A percentile compares a stretch with the other conserved stretches of the same genome.
These are phyloP conservation scores for Ramphastos sulfuratus DNA, from an alignment of 2,113 vertebrate species.

Conservation along the genomic window DNA sequence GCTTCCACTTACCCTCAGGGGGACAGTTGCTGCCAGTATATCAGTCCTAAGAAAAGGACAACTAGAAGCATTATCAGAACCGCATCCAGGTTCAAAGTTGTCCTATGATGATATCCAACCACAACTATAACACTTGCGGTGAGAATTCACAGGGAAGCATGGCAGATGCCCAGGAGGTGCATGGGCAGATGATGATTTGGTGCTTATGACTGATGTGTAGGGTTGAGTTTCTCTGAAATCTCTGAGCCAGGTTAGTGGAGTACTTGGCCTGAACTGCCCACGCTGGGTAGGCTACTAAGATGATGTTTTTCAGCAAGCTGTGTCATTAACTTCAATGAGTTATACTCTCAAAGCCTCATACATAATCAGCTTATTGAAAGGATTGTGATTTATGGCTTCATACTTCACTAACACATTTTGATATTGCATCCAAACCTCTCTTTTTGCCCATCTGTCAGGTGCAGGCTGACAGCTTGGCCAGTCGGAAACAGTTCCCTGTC, in stretches of 20 bases:
- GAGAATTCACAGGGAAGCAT: neutral
- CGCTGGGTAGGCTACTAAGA: neutral
- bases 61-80: neutral
- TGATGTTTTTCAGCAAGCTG: neutral
- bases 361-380: conserved; percentile 19
- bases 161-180: neutral
- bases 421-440: neutral
- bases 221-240: neutral
- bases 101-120: neutral
- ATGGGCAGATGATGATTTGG: neutral
- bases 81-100: rapidly evolving
- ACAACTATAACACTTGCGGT: neutral
- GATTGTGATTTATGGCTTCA: neutral
- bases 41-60: neutral
- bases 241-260: neutral
- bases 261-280: neutral
- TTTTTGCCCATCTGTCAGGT: neutral
- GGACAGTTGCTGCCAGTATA: neutral
- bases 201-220: neutral
- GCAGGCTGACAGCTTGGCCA: neutral
- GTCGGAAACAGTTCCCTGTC: neutral
- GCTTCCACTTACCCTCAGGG: neutral
- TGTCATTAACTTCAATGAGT: conserved; percentile 22
- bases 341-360: neutral
- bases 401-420: neutral